Base-by-base conservation (phyloP, 92 coral and sea anemone species). In the Palythoa caribaeorum region DNA sequence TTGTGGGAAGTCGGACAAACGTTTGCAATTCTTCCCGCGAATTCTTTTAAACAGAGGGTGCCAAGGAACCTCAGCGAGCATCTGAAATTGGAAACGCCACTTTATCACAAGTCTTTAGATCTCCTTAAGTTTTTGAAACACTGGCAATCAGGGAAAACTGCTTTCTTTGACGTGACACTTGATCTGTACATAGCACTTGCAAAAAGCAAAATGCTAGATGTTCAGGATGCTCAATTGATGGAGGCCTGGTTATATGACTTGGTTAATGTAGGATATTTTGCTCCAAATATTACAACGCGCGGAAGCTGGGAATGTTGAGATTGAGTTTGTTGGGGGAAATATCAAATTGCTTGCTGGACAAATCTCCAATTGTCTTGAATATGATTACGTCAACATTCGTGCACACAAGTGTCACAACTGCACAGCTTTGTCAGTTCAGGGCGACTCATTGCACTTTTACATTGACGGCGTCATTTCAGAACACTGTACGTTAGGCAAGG, bases 171-270 rank as follows among this genome's bases (percentile, higher is more conserved):
- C 65, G 35, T 16, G 71, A 75, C 63, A 12, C 73, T 81, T 65
- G 86, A 81, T 65, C 50, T 81, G 20, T 44, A 51, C 19, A 66
- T 81, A 39, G 63, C 48, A 2, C 86, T 81, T 66, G 86, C 75
- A 66, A 81, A 47, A 51, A 65, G 66, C 20, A 19, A 66, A 66
- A 11, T 81, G 53, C 65, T 81, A 21, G 76, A 81, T 28, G 75
- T 21, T 65, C 63, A 57, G 1, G 86, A 81, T 81, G 75, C 86
- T 10, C 62, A 81, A 19, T 51, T 81, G 76, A 44, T 81, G 86
- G 86, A 81, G 47, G 86, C 86, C 60, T 81, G 86, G 86, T 81
- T 81, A 81, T 76, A 81, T 19, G 86, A 81, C 17, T 36, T 81
- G 16, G 59, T 81, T 81, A 81, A 76, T 66, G 60, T 81, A 10